These are phyloP conservation scores for Ephestia elutella DNA, from an alignment of 1,140 invertebrate genomes.

Conservation along the genomic window DNA sequence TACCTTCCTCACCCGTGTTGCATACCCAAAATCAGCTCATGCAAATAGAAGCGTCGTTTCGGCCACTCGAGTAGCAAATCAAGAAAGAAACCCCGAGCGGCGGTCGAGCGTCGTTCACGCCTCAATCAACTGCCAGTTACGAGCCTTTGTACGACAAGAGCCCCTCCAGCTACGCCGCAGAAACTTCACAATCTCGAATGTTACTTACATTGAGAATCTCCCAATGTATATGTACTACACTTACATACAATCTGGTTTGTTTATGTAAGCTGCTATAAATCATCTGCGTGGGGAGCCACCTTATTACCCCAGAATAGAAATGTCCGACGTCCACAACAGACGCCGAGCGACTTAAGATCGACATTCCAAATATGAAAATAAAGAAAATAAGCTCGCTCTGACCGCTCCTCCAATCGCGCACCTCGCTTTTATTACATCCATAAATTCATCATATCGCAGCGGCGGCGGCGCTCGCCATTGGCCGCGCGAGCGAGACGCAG, in stretches of 20 bases:
- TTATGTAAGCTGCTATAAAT: slow-evolving; percentile 7
- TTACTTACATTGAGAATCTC: slow-evolving; percentile 19
- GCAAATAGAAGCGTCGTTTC: slow-evolving; percentile 68
- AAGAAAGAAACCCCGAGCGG: slow-evolving; percentile 64
- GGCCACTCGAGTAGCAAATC: slow-evolving; percentile 66
- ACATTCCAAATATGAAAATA: slow-evolving; percentile 72
- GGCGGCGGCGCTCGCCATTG: slow-evolving; percentile 70
- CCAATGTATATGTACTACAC: slow-evolving; percentile 7
- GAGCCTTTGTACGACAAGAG: slow-evolving; percentile 57
- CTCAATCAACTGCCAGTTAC: slow-evolving; percentile 69
- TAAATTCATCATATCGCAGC: slow-evolving; percentile 77
- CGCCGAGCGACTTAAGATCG: slow-evolving; percentile 48
- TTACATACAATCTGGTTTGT: background rate
- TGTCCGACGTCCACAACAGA: slow-evolving; percentile 26
- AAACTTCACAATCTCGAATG: slow-evolving; percentile 22
- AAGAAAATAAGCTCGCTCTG: slow-evolving; percentile 69
- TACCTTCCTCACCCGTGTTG: background rate
- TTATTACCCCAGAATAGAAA: slow-evolving; percentile 28
- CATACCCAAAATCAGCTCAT: slow-evolving; percentile 51
- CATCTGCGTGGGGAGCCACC: background rate
- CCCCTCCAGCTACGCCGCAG: slow-evolving; percentile 39
- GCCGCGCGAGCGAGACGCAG: slow-evolving; percentile 64
- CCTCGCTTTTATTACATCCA: slow-evolving; percentile 77
- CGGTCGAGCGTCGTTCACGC: slow-evolving; percentile 66
- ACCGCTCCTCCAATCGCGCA: slow-evolving; percentile 73